Percentiles rank a stretch among this genome's conserved stretches.
Conservation (phyloP, 2,888 invertebrate species). For the Ormyrus labotus region DNA sequence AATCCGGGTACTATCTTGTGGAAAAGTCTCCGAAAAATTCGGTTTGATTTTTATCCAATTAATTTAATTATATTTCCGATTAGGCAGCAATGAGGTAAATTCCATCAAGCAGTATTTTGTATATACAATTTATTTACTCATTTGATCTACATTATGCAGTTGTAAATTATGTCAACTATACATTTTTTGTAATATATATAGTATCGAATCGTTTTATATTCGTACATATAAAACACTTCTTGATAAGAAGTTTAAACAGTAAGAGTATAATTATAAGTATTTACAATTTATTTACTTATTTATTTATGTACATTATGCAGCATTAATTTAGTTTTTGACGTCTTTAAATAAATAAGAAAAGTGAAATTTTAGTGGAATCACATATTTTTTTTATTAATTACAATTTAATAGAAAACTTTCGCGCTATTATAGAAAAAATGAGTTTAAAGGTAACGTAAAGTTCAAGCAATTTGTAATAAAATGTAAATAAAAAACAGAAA, state of each 20-base stretch:
- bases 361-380: neutral
- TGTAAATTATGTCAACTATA: constrained; percentile 40
- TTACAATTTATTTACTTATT: constrained; percentile 49
- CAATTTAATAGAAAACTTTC: neutral
- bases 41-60: too few species aligned
- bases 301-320: constrained; percentile 50
- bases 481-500: constrained; percentile 36
- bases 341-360: constrained; percentile 34
- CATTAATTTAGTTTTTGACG: constrained; percentile 9
- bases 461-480: constrained; percentile 27
- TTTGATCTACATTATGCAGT: constrained; percentile 44
- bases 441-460: neutral
- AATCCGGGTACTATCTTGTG: too few species aligned
- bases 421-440: neutral
- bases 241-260: constrained; percentile 22
- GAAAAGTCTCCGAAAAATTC: too few species aligned
- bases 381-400: neutral
- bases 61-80: too few species aligned
- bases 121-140: constrained; percentile 51
- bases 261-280: constrained; percentile 40
- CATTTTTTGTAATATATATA: constrained; percentile 39
- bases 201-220: constrained; percentile 41
- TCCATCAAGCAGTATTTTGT: constrained; percentile 8
- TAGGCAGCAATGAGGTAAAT: neutral
- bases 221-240: constrained; percentile 42